Conservation (phyloP, 2,113 vertebrate species). For the Mesitornis unicolor region DNA sequence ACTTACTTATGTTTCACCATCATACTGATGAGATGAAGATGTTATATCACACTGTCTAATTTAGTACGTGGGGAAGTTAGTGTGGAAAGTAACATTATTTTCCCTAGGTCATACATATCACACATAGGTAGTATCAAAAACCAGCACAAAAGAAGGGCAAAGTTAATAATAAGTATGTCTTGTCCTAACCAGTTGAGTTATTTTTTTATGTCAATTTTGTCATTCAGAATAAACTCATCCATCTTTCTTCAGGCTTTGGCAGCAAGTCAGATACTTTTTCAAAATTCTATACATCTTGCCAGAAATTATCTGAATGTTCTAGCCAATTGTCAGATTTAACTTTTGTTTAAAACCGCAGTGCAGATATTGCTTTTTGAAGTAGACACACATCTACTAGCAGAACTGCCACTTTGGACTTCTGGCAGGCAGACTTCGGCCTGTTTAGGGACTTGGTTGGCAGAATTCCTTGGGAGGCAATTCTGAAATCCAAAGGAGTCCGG, state of each 20-base stretch:
- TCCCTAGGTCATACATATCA: not conserved
- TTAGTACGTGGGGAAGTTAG: not conserved
- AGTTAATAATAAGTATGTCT: not conserved
- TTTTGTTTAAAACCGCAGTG: not conserved
- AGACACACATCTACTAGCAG: no score
- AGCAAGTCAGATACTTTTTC: not conserved
- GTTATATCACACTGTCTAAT: not conserved
- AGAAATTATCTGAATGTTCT: not conserved
- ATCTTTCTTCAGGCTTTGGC: not conserved
- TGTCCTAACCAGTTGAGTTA: not conserved
- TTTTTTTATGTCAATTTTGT: not conserved
- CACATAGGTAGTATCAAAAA: not conserved
- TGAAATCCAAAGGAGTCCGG: no score
- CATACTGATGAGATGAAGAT: not conserved
- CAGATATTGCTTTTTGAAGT: not conserved
- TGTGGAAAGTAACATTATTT: not conserved
- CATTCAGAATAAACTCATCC: not conserved
- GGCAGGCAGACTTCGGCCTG: no score
- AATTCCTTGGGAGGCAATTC: no score
- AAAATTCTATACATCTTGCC: not conserved
- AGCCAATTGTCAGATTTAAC: not conserved
- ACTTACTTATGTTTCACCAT: not conserved
- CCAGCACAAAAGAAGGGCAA: not conserved
- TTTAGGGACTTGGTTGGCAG: no score
- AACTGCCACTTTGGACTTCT: no score